Conservation (phyloP, 2,797 vertebrate genomes). For the Florisuga fusca region DNA sequence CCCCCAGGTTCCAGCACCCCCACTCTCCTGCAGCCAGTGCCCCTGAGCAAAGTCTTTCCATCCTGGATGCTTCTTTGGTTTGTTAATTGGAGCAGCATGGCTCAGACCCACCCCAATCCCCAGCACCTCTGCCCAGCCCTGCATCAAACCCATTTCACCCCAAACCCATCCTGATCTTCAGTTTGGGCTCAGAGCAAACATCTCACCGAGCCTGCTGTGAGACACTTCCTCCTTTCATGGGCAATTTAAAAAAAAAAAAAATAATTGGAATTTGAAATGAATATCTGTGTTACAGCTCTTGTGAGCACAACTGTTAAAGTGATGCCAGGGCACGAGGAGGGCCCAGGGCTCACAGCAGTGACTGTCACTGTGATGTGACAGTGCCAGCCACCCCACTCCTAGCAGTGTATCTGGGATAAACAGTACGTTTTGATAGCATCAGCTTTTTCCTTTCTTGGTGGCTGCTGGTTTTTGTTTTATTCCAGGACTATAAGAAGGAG, state of each 20-base stretch:
- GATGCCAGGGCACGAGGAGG: background rate
- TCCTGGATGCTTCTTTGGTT: background rate
- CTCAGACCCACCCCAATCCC: background rate
- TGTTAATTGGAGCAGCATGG: background rate
- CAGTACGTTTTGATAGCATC: background rate
- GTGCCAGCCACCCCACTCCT: accelerated
- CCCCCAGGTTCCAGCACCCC: background rate
- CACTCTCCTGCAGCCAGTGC: background rate
- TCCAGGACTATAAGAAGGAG: constrained; percentile 3
- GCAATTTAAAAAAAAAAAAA: background rate
- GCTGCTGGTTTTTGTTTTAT: background rate
- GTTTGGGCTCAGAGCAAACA: background rate
- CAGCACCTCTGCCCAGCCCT: background rate
- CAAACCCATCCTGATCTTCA: accelerated
- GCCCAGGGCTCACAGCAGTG: background rate
- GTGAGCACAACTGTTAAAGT: background rate
- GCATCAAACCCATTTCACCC: background rate
- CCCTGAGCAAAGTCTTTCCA: background rate
- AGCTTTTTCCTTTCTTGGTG: background rate
- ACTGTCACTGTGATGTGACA: background rate
- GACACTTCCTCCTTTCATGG: background rate
- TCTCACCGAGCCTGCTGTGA: background rate
- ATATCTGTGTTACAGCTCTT: background rate
- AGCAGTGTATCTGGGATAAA: background rate
- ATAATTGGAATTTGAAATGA: background rate